Evolutionary conservation across 23 tunicate genomes (phyloP), one percentile per base, ranked within the genome.

Genomic region (Halocynthia aurantium): DNA sequence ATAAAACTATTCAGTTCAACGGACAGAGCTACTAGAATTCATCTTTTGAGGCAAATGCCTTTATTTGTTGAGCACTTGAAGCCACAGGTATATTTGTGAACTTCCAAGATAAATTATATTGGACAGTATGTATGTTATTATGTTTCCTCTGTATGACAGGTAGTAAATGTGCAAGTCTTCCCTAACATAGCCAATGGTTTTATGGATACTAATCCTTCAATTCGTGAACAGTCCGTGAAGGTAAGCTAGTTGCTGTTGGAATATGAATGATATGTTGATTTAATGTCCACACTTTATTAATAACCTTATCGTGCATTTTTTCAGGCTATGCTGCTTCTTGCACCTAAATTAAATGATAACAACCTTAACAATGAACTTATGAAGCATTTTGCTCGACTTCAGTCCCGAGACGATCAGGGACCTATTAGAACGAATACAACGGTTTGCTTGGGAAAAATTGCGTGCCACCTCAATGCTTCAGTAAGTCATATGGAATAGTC

Each of bases 381-480:
- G 99, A 96, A 91, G 73, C 99, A 96, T 56, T 96, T 96, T 63
- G 99, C 99, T 10, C 88, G 96, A 7, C 62, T 96, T 55, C 99
- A 96, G 70, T 86, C 99, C 50, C 88, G 93, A 52, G 99, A 96
- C 53, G 99, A 96, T 66, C 99, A 96, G 76, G 99, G 99, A 56
- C 99, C 99, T 73, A 96, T 96, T 82, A 86, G 99, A 85, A 96
- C 99, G 49, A 96, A 96, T 77, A 96, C 99, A 8, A 96, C 99
- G 12, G 96, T 96, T 52, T 96, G 99, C 72, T 82, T 96, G 18
- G 99, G 99, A 71, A 96, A 96, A 82, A 83, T 96, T 19, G 73
- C 84, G 22, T 74, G 76, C 10, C 73, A 85, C 57, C 89, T 96
- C 13, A 96, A 90, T 78, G 87, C 87, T 63, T 80, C 80, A 19